A percentile compares a stretch with the other conserved stretches of the same genome.
These are phyloP conservation scores for Mionectes macconnelli DNA, from an alignment of 2,113 vertebrate species.

Conservation along the genomic window DNA sequence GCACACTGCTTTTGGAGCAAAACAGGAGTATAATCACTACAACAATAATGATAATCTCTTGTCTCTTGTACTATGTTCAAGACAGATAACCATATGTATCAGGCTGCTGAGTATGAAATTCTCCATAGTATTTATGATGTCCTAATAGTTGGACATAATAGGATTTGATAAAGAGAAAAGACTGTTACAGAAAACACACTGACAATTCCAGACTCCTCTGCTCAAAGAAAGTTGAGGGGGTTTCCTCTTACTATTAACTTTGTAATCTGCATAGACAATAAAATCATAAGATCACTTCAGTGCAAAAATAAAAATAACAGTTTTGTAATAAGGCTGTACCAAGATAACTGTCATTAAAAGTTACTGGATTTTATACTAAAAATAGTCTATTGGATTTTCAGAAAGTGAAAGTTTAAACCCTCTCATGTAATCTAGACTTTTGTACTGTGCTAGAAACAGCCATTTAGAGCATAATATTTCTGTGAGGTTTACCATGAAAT, in stretches of 20 bases:
- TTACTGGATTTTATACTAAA: neutral
- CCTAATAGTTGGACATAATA: neutral
- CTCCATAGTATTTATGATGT: neutral
- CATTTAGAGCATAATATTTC: neutral
- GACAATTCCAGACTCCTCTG: neutral
- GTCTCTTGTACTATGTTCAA: neutral
- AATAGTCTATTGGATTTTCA: neutral
- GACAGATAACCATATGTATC: neutral
- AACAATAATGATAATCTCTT: neutral
- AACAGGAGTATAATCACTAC: neutral
- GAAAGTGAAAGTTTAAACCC: neutral
- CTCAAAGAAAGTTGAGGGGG: neutral
- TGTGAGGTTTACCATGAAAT: neutral
- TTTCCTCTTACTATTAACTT: neutral
- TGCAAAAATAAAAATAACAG: neutral
- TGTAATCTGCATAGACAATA: neutral
- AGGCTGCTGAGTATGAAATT: neutral
- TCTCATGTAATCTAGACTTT: neutral
- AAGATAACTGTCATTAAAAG: neutral
- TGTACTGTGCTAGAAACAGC: neutral
- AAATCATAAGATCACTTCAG: neutral
- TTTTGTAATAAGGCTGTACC: neutral
- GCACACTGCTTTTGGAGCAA: neutral
- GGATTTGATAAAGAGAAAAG: neutral
- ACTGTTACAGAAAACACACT: neutral